Evolutionary conservation across 2,113 vertebrate genomes (phyloP).

Genomic region (Odontesthes bonariensis): DNA sequence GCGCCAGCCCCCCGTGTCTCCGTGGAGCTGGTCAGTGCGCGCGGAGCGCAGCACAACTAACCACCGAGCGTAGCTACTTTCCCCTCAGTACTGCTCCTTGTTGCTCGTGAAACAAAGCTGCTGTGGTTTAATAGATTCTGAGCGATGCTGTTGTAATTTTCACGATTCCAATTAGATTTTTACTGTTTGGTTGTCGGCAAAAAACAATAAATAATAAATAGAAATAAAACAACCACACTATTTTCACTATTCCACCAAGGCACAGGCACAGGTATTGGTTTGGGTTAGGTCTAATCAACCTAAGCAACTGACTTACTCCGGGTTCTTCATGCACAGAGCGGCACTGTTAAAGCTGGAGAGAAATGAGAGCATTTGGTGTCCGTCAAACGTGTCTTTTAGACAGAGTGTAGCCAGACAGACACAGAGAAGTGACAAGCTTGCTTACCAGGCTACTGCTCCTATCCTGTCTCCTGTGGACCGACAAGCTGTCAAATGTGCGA

Average conservation of each 20-base stretch:
- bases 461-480: conserved; percentile 33
- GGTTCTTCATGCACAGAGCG: conserved; percentile 57
- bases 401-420: conserved; percentile 26
- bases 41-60: conserved; percentile 46
- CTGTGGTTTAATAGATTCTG: background rate
- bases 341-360: conserved; percentile 70
- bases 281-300: background rate
- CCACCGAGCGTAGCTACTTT: conserved; percentile 9
- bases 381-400: conserved; percentile 60
- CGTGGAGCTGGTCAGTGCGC: conserved; percentile 56
- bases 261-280: conserved; percentile 31
- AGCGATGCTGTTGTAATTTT: background rate
- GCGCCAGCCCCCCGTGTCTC: conserved; percentile 16
- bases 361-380: conserved; percentile 57
- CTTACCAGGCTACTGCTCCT: conserved; percentile 34
- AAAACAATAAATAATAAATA: too few relatives aligned
- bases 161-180: background rate
- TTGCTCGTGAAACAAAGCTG: background rate
- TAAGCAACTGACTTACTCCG: conserved; percentile 26
- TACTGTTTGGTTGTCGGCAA: background rate
- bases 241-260: background rate
- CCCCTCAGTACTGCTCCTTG: background rate
- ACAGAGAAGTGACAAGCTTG: conserved; percentile 32
- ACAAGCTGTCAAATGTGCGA: conserved; percentile 39
- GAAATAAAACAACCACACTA: background rate